A percentile compares a stretch with the other conserved stretches of the same genome.
Evolutionary conservation across 2,113 vertebrate species (phyloP).

Genomic region (Xiphophorus couchianus): DNA sequence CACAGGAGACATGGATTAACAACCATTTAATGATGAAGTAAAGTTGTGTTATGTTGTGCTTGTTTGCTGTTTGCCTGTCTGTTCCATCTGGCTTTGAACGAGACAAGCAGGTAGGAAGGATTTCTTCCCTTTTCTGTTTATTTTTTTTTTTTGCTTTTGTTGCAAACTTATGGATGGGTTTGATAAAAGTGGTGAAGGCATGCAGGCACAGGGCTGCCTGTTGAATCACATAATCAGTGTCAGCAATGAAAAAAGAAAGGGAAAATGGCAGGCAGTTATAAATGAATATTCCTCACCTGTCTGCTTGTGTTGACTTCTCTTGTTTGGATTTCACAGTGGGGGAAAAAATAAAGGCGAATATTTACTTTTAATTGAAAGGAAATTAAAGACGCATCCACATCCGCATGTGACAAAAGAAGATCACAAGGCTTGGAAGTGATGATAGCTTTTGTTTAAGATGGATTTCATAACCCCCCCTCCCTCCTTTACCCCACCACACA

Average conservation of each 20-base stretch:
- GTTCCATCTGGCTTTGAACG: constrained; percentile 66
- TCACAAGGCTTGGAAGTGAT: constrained; percentile 78
- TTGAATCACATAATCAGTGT: constrained; percentile 78
- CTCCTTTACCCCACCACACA: constrained; percentile 1
- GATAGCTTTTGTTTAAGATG: constrained; percentile 87
- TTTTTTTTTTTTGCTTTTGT: constrained; percentile 11
- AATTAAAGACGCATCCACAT: constrained; percentile 86
- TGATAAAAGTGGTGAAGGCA: constrained; percentile 68
- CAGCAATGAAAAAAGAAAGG: constrained; percentile 53
- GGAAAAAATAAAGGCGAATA: constrained; percentile 82
- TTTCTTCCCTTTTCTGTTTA: constrained; percentile 23
- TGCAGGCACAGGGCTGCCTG: constrained; percentile 69
- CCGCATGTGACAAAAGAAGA: constrained; percentile 83
- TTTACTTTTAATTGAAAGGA: constrained; percentile 89
- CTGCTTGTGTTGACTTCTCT: constrained; percentile 83
- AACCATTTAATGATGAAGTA: constrained; percentile 75
- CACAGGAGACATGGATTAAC: constrained; percentile 71
- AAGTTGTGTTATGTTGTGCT: constrained; percentile 68
- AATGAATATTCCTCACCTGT: constrained; percentile 87
- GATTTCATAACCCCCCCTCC: constrained; percentile 79
- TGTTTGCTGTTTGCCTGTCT: constrained; percentile 72
- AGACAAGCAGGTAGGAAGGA: constrained; percentile 61
- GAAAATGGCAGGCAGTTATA: constrained; percentile 67
- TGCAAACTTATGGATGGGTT: constrained; percentile 64
- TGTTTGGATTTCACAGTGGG: constrained; percentile 86